A percentile compares a stretch with the other conserved stretches of the same genome.
These are phyloP conservation scores for Dicranocentrus wangi DNA, from an alignment of 2,888 invertebrate genomes.

Conservation along the genomic window DNA sequence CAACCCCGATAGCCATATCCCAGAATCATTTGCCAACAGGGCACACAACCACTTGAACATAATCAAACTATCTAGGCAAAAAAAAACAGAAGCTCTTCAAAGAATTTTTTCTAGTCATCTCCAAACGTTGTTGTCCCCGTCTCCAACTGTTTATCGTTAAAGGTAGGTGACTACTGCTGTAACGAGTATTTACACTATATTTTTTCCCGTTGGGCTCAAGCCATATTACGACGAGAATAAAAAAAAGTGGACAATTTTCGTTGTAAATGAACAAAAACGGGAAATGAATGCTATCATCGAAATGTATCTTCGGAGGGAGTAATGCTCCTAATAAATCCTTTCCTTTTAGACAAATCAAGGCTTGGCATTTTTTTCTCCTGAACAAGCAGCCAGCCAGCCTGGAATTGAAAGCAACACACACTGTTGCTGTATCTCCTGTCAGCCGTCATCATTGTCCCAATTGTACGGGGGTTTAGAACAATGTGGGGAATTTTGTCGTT, in stretches of 20 bases:
- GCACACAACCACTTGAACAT: too few species aligned
- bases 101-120: too few species aligned
- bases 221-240: too few species aligned
- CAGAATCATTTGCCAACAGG: background rate
- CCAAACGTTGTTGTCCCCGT: background rate
- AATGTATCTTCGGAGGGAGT: conserved; percentile 33
- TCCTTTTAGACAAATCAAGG: conserved; percentile 60
- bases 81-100: conserved; percentile 3
- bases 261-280: conserved; percentile 31
- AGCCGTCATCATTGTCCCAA: conserved; percentile 51
- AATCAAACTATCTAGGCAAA: background rate
- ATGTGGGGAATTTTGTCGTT: conserved; percentile 67
- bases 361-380: conserved; percentile 42
- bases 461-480: conserved; percentile 35
- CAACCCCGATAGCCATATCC: background rate
- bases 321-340: conserved; percentile 51
- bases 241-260: conserved; percentile 9
- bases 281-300: conserved; percentile 39
- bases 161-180: background rate
- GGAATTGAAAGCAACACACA: conserved; percentile 31
- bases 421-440: conserved; percentile 55
- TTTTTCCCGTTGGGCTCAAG: too few species aligned
- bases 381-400: conserved; percentile 12
- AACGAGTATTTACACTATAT: conserved; percentile 3
- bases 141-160: background rate